These are phyloP conservation scores for Lydus trimaculatus DNA, from an alignment of 2,888 invertebrate genomes.

Conservation along the genomic window DNA sequence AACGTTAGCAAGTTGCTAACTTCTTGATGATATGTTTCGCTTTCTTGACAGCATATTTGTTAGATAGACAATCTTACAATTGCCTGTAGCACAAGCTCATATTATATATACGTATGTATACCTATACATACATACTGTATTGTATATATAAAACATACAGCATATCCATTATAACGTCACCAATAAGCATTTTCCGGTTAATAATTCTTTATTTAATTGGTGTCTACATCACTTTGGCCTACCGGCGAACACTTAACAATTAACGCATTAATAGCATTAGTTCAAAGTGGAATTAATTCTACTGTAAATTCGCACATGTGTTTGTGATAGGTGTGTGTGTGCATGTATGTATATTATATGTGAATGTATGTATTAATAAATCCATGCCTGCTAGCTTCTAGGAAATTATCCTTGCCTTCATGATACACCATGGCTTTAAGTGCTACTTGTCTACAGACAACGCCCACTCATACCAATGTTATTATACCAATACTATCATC, in stretches of 20 bases:
- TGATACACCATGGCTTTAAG: conserved; percentile 14
- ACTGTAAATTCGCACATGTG: conserved; percentile 26
- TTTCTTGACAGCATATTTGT: conserved; percentile 5
- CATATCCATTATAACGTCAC: conserved; percentile 1
- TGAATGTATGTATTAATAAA: not conserved
- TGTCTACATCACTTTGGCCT: not conserved
- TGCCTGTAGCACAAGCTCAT: not conserved
- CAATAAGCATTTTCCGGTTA: conserved; percentile 2
- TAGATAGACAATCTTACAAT: conserved; percentile 1
- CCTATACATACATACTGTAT: not conserved
- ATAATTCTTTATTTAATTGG: conserved; percentile 9
- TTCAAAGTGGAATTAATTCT: conserved; percentile 30
- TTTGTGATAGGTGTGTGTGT: not conserved
- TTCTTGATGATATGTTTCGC: conserved; percentile 7
- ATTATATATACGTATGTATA: not conserved
- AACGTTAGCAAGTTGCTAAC: conserved; percentile 1
- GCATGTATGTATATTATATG: not conserved
- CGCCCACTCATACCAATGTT: conserved; percentile 20
- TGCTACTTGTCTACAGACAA: conserved; percentile 18
- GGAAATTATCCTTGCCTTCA: conserved; percentile 2
- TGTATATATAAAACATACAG: not conserved
- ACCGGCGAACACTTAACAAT: conserved; percentile 11
- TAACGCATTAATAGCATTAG: conserved; percentile 25
- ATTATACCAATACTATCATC: conserved; percentile 10
- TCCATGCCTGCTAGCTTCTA: not conserved